phyloP scores from a whole-genome alignment of 1,140 invertebrate species.

The Sogatella furcifera region DNA sequence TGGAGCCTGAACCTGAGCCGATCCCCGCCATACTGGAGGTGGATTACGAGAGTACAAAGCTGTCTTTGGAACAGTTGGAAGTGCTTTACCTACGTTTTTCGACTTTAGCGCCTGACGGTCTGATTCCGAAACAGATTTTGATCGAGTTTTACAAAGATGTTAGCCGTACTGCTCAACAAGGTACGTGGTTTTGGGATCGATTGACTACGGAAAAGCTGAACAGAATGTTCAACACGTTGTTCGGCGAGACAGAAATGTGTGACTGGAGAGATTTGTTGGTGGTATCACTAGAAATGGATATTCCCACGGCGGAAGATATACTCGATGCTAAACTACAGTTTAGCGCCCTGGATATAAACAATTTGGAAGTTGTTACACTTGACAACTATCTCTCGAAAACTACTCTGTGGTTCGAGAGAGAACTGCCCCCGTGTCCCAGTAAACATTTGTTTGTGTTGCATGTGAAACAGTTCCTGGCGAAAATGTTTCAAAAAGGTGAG shows the following conservation, averaged over 20 bases:
- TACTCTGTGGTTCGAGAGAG: conserved; percentile 42
- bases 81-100: conserved; percentile 38
- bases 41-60: too few relatives aligned
- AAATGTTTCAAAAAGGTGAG: conserved; percentile 36
- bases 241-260: conserved; percentile 37
- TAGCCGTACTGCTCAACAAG: conserved; percentile 23
- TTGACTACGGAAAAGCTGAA: conserved; percentile 36
- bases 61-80: conserved; percentile 31
- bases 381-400: conserved; percentile 32
- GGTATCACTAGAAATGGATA: conserved; percentile 39
- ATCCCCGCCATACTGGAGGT: too few relatives aligned
- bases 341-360: conserved; percentile 33
- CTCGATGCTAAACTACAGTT: conserved; percentile 35
- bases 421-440: conserved; percentile 26
- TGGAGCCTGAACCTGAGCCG: too few relatives aligned
- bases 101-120: conserved; percentile 39
- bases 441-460: conserved; percentile 29
- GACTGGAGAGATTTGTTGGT: conserved; percentile 51
- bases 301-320: conserved; percentile 39
- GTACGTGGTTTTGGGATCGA: conserved; percentile 33
- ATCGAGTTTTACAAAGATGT: conserved; percentile 32
- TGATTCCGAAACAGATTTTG: conserved; percentile 36
- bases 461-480: conserved; percentile 40
- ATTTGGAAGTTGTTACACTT: conserved; percentile 32
- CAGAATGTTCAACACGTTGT: conserved; percentile 35